These are phyloP conservation scores for Pachypsylla venusta DNA, from an alignment of 1,140 invertebrate species.

Conservation along the genomic window DNA sequence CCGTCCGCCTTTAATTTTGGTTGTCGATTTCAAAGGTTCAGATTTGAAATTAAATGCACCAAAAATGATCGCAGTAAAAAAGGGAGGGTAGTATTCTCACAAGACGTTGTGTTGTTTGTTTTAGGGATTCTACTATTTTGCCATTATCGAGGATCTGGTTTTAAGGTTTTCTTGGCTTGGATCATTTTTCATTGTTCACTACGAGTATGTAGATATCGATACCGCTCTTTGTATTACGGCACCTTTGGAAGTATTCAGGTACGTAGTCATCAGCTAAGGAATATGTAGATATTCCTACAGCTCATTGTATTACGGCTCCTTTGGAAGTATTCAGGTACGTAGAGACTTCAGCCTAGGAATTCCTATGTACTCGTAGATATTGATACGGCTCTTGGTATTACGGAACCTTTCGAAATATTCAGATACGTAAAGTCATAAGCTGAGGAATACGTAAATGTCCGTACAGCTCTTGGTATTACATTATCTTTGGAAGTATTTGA, in stretches of 20 bases:
- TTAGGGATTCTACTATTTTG: constrained; percentile 55
- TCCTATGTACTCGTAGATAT: constrained; percentile 47
- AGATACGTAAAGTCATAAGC: too few relatives aligned
- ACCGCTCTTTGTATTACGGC: constrained; percentile 61
- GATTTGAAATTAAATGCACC: too few relatives aligned
- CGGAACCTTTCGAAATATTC: constrained; percentile 72
- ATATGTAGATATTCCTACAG: constrained; percentile 52
- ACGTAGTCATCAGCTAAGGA: too few relatives aligned
- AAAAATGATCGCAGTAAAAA: too few relatives aligned
- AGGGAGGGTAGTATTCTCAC: too few relatives aligned
- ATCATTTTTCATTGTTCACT: constrained; percentile 60
- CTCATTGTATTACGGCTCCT: constrained; percentile 59
- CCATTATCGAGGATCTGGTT: constrained; percentile 65
- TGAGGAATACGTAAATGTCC: too few relatives aligned
- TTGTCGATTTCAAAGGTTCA: too few relatives aligned
- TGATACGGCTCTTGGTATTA: constrained; percentile 61
- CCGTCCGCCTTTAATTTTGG: too few relatives aligned
- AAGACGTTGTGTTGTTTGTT: too few relatives aligned
- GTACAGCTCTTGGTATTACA: too few relatives aligned
- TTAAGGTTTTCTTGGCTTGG: constrained; percentile 68
- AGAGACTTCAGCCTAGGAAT: too few relatives aligned
- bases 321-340: constrained; percentile 62
- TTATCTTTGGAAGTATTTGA: too few relatives aligned
- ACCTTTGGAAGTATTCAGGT: constrained; percentile 67
- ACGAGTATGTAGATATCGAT: constrained; percentile 51